Base-by-base conservation (phyloP, 2,113 vertebrate genomes). In the Eidolon helvum region DNA sequence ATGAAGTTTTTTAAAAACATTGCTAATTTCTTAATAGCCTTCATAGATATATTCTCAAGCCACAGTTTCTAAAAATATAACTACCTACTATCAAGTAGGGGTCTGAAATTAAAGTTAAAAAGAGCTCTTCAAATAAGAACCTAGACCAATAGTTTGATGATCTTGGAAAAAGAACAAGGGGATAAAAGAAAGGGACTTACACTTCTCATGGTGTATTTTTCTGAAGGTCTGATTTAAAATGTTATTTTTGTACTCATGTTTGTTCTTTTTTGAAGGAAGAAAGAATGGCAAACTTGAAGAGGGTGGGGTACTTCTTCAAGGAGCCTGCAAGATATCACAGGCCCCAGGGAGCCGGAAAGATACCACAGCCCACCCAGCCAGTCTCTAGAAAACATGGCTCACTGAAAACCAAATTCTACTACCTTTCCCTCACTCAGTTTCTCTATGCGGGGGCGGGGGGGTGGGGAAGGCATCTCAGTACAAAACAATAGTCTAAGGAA, bases 81-180 rank as follows among this genome's bases (percentile, higher is more conserved):
- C 59, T 63, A 63, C 59, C 30, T 55, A 57, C 43, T 59, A 53
- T 24, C n/a, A 79, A 72, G 43, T 16, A 22, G 57, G 22, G 4
- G 2, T 55, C 43, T 93, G 30, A 96, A 87, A 90, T 14, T 90
- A 35, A 90, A 90, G 68, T 92, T 92, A 79, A 72, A 88, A 72
- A 61, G 59, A 6, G 10, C 30, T 50, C 53, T 90, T 93, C 65
- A 85, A 77, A 86, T 53, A 80, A 75, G 89, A 86, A 43, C 45
- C 7, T 72, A 57, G 15, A 53, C 5, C 38, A 89, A 59, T 1
- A 74, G 48, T 33, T 69, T 74, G 75, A 48, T 33, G 45, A 74
- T 1, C 7, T 5, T 75, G 24, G n/a, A 50, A 78, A 91, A 24
- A 87, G 30, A 93, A 48, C 3, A 22, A 45, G 2, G 14, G 5